A percentile compares a stretch with the other conserved stretches of the same genome.
These are phyloP conservation scores for Drosophila seguyi DNA, from an alignment of 1,140 invertebrate genomes.

Conservation along the genomic window DNA sequence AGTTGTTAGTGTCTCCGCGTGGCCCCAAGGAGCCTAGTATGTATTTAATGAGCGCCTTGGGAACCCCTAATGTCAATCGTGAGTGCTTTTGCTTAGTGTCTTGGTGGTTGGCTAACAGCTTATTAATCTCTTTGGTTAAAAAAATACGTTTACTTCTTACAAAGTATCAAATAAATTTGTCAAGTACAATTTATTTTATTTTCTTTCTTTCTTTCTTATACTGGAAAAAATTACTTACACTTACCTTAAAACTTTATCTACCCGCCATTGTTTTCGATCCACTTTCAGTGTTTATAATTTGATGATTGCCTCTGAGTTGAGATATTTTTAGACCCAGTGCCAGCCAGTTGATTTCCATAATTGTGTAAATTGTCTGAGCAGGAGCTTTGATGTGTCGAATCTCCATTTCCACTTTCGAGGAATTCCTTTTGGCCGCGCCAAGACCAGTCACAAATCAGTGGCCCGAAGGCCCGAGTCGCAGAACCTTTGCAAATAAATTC, in stretches of 20 bases:
- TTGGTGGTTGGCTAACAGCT: conserved; percentile 12
- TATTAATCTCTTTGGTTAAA: conserved; percentile 55
- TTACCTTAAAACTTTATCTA: background rate
- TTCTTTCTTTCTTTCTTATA: background rate
- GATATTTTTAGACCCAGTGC: conserved; percentile 2
- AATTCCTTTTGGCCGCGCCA: conserved; percentile 58
- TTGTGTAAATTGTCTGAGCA: conserved; percentile 59
- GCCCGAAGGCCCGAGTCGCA: conserved; percentile 35
- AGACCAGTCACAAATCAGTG: conserved; percentile 69
- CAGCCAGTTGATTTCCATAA: conserved; percentile 59
- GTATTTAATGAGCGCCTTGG: conserved; percentile 60
- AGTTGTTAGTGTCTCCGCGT: conserved; percentile 71
- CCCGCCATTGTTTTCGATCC: background rate
- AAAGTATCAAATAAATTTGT: conserved; percentile 28
- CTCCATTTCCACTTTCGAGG: conserved; percentile 58
- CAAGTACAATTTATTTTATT: conserved; percentile 1
- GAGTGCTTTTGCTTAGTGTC: conserved; percentile 44
- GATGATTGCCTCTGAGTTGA: background rate
- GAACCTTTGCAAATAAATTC: conserved; percentile 72
- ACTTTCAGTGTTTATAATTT: conserved; percentile 6
- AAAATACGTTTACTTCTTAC: conserved; percentile 9
- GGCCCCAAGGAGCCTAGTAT: conserved; percentile 12
- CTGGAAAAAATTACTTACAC: background rate
- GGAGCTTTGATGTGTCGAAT: conserved; percentile 51
- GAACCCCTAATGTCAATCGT: conserved; percentile 58